Evolutionary conservation across 2,888 invertebrate species (phyloP), one percentile per base, ranked within the genome.

Genomic region (Chymomyza amoena): DNA sequence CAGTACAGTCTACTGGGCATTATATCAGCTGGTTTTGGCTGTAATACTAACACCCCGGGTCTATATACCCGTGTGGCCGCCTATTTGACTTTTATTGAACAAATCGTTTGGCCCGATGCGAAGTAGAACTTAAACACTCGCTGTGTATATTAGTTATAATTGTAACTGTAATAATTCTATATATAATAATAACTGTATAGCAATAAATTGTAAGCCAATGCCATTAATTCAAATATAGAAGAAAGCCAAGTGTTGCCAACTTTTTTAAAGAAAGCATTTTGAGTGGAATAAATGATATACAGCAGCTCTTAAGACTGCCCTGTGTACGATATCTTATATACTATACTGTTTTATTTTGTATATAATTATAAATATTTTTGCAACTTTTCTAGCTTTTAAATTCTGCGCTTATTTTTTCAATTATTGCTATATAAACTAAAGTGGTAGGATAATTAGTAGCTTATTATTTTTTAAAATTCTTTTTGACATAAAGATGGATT

Each of bases 31-130:
- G 91, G 91, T 4, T 84, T 89, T 15, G 83, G 89, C 4, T 91
- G 91, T 75, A 90, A 85, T 10, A 81, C 87, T 0, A 66, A 73
- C 7, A 84, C 88, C 0, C 91, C 91, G 1, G 90, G 90, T 1
- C 83, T 91, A 0, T 91, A 90, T 69, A 86, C 90, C 1, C 81
- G 90, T 6, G 91, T 91, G 3, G 81, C 90, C 3, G 77, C 84
- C 50, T 91, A 84, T 73, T 70, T 91, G 77, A 89, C 90, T 56
- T 91, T 84, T 69, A 90, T 91, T 45, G 91, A 91, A 70, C 52
- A 64, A 16, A 69, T 88, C 15, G 91, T 91, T 4, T 91, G 91
- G 91, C 88, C 88, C n/a, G 61, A 72, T 56, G 72, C 25, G 18
- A 39, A 57, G 10, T 13, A 45, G 39, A 45, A 45, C 13, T 45